These are phyloP conservation scores for Atherinomorus stipes DNA, from an alignment of 2,113 vertebrate species.

Conservation along the genomic window DNA sequence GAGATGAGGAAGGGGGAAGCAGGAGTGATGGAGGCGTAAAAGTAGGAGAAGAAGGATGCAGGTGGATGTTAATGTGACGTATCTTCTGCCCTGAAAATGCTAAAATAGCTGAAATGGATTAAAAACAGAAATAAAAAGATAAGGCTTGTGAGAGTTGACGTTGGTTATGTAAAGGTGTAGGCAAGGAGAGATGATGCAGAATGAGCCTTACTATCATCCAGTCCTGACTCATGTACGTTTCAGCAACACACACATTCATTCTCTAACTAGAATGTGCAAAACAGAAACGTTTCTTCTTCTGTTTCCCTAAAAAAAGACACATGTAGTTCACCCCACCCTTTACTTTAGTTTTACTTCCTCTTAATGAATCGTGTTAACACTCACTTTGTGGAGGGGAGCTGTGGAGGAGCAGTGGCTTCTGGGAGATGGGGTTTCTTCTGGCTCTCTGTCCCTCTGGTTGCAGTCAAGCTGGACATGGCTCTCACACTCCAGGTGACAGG, in stretches of 20 bases:
- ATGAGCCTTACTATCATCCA: conserved; percentile 28
- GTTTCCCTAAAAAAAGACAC: background rate
- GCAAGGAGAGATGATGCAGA: conserved; percentile 19
- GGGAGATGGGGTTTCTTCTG: conserved; percentile 73
- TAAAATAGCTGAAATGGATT: conserved; percentile 46
- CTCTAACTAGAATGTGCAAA: background rate
- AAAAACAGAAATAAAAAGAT: conserved; percentile 29
- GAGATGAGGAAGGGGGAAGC: background rate
- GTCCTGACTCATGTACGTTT: conserved; percentile 36
- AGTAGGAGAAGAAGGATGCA: background rate
- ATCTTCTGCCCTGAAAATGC: conserved; percentile 42
- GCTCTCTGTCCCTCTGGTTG: conserved; percentile 74
- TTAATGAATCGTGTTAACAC: background rate
- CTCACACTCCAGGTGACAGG: conserved; percentile 90
- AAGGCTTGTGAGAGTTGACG: conserved; percentile 32
- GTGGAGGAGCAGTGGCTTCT: conserved; percentile 75
- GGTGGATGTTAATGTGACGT: conserved; percentile 13
- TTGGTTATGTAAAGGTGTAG: conserved; percentile 56
- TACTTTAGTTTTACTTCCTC: background rate
- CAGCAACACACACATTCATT: background rate
- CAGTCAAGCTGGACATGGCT: conserved; percentile 90
- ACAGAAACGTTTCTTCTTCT: background rate
- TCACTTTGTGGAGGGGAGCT: conserved; percentile 80
- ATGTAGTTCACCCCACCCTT: background rate
- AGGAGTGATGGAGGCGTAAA: background rate